phyloP scores from a whole-genome alignment of 1,140 invertebrate genomes.

The Calosoma granatense region DNA sequence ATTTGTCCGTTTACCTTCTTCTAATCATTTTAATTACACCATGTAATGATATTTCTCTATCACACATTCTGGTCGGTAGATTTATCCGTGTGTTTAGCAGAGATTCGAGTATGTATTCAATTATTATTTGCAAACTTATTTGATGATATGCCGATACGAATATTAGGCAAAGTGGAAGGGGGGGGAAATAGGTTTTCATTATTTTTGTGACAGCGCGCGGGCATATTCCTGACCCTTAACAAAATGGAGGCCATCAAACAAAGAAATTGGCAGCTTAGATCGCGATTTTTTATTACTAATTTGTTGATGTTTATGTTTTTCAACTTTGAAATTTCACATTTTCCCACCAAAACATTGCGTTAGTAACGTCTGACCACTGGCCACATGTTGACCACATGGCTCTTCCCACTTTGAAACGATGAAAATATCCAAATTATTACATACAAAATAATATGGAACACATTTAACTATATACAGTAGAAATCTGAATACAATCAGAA shows the following conservation, averaged over 20 bases:
- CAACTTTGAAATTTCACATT: conserved; percentile 29
- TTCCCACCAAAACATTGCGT: conserved; percentile 28
- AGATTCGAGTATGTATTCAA: too few relatives aligned
- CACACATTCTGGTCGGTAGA: too few relatives aligned
- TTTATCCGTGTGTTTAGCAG: too few relatives aligned
- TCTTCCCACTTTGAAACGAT: background rate
- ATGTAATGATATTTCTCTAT: background rate
- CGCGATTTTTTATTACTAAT: conserved; percentile 22
- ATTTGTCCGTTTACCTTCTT: background rate
- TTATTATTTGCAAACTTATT: background rate
- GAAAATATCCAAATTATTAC: too few relatives aligned
- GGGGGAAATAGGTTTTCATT: conserved; percentile 33
- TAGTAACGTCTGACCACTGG: conserved; percentile 27
- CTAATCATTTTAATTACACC: conserved; percentile 4
- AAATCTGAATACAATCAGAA: too few relatives aligned
- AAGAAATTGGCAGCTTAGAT: conserved; percentile 44
- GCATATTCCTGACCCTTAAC: conserved; percentile 44
- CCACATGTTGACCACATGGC: conserved; percentile 23
- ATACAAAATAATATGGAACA: too few relatives aligned
- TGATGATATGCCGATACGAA: background rate
- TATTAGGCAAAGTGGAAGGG: conserved; percentile 23
- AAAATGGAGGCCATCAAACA: conserved; percentile 62
- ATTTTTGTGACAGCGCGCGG: conserved; percentile 40
- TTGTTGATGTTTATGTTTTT: conserved; percentile 16
- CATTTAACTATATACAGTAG: too few relatives aligned